phyloP scores from a whole-genome alignment of 2,797 vertebrate species.

The Calcarius lapponicus region DNA sequence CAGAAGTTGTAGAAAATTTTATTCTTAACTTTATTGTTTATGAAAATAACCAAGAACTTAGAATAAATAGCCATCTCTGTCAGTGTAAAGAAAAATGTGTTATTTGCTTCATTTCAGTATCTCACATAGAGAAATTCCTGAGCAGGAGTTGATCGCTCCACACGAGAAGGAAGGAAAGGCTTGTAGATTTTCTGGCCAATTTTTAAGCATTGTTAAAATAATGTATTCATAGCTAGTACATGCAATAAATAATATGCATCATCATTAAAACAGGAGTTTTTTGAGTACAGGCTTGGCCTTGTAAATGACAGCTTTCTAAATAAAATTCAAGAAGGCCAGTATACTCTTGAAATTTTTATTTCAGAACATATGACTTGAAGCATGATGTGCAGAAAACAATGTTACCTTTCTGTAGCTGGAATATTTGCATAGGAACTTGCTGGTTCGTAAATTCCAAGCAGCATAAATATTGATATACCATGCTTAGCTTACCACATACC shows the following conservation, averaged over 20 bases:
- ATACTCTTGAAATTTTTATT: conserved; percentile 2
- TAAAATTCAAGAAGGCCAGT: conserved; percentile 8
- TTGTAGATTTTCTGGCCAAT: conserved; percentile 35
- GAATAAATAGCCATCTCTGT: conserved; percentile 62
- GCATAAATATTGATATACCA: conserved; percentile 44
- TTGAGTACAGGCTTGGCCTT: background rate
- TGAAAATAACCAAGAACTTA: conserved; percentile 56
- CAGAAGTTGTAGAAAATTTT: conserved; percentile 61
- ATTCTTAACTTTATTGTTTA: conserved; percentile 63
- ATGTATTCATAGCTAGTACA: conserved; percentile 31
- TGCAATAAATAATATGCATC: conserved; percentile 64
- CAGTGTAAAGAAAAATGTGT: conserved; percentile 58
- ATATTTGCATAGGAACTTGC: conserved; percentile 30
- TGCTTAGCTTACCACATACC: conserved; percentile 26
- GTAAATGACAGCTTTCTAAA: conserved; percentile 37
- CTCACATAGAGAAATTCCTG: conserved; percentile 38
- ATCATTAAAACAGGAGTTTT: conserved; percentile 10
- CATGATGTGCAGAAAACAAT: background rate
- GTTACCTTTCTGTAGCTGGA: background rate
- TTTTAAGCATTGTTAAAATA: conserved; percentile 50
- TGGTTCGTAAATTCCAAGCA: conserved; percentile 11
- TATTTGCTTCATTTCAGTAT: conserved; percentile 32
- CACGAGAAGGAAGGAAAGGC: background rate
- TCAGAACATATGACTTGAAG: background rate
- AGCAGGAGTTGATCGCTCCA: conserved; percentile 13